Evolutionary conservation across 1,140 invertebrate genomes (phyloP).

Genomic region (Papilio machaon): DNA sequence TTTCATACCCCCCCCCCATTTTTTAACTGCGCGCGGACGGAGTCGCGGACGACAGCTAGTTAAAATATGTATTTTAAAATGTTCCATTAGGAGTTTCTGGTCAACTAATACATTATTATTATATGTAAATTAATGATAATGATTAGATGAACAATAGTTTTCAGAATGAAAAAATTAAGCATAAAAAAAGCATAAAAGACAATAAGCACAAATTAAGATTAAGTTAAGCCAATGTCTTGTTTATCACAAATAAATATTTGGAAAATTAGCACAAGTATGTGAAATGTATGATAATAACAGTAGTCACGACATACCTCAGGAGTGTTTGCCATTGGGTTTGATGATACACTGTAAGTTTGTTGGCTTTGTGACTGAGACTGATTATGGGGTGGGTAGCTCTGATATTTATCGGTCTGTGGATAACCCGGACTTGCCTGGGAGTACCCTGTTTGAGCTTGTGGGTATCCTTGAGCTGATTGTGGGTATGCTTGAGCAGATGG

Average conservation of each 20-base stretch:
- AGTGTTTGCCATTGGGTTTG: conserved; percentile 49
- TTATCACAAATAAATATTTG: conserved; percentile 68
- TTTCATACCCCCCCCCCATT: too few relatives aligned
- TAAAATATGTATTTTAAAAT: too few relatives aligned
- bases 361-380: conserved; percentile 57
- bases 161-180: background rate
- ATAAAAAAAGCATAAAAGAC: too few relatives aligned
- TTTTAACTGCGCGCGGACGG: too few relatives aligned
- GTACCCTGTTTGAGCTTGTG: conserved; percentile 47
- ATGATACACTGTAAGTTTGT: conserved; percentile 54
- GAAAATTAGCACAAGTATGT: conserved; percentile 49
- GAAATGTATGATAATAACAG: conserved; percentile 38
- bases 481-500: conserved; percentile 59
- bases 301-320: conserved; percentile 62
- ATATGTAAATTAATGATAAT: background rate
- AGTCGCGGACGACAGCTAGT: too few relatives aligned
- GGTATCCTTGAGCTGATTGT: conserved; percentile 54
- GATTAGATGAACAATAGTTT: background rate
- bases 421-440: conserved; percentile 39
- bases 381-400: conserved; percentile 51
- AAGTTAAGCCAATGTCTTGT: conserved; percentile 61
- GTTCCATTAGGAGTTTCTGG: too few relatives aligned
- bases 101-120: too few relatives aligned
- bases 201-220: background rate
- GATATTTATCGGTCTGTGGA: conserved; percentile 42